Base-by-base conservation (phyloP, 2,888 invertebrate genomes). In the Erannis defoliaria region DNA sequence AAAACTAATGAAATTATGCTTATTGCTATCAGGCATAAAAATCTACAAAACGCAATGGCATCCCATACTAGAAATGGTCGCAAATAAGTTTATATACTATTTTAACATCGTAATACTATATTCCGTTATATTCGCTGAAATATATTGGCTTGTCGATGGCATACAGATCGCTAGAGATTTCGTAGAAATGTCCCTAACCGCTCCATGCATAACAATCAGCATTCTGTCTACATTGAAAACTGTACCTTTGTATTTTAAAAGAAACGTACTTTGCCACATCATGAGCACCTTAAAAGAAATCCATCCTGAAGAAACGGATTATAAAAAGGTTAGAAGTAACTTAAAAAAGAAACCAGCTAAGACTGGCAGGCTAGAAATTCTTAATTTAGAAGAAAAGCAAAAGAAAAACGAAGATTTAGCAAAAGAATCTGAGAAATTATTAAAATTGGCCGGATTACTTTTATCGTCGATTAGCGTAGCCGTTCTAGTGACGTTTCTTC, bases 151-250 rank as follows among this genome's bases (percentile, higher is more conserved):
- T 0, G 49, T 79, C 0, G 82, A 85, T 6, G 86, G 83, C 0
- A 71, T 86, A 14, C 59, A 65, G 40, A 64, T 54, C 1, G 81
- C 79, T 0, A 80, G 75, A 29, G 75, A 75, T 10, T 81, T 89
- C 51, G 69, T 81, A 1, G 84, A 89, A 64, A 48, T 88, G 0
- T 83, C 81, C 0, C 58, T 84, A 9, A 73, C 80, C 1, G 76
- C 80, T 0, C 90, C 89, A 0, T 87, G 86, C 31, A 73, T 79
- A 0, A 81, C 82, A 0, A 74, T 88, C 1, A 79, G 81, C 26
- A 18, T 85, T 8, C 62, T 89, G 4, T 67, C 76, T 0, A 83
- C 87, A 5, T 70, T 79, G 0, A 89, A 88, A 74, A 62, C 73
- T 0, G 38, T 70, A 23, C 77, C 74, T 6, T 54, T 89, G 0